Evolutionary conservation across 2,113 vertebrate species (phyloP).

Genomic region (Eleginops maclovinus): DNA sequence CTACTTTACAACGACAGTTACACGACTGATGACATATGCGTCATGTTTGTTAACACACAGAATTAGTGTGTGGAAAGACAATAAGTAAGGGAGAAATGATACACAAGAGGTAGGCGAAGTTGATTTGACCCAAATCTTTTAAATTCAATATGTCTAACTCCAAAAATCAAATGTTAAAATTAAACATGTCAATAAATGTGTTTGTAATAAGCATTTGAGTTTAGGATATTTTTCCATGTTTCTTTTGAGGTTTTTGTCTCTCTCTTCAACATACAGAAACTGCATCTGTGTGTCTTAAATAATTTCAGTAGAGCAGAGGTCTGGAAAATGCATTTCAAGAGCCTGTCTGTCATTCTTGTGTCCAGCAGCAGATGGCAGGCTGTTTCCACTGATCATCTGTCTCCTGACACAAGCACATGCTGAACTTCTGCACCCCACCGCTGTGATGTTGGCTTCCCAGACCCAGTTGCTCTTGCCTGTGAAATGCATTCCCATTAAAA

Average conservation of each 20-base stretch:
- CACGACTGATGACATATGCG: conserved; percentile 63
- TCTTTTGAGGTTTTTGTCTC: not conserved
- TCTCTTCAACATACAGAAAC: not conserved
- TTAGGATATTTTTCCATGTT: not conserved
- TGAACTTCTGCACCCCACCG: conserved; percentile 71
- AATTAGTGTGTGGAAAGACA: conserved; percentile 44
- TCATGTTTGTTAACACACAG: conserved; percentile 64
- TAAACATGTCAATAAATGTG: not conserved
- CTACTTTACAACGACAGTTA: conserved; percentile 75
- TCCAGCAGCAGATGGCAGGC: conserved; percentile 84
- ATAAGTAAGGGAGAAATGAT: conserved; percentile 2
- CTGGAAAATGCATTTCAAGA: not conserved
- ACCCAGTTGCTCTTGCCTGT: conserved; percentile 79
- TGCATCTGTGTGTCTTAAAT: not conserved
- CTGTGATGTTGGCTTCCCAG: conserved; percentile 78
- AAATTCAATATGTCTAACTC: conserved; percentile 10
- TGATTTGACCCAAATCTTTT: conserved; percentile 12
- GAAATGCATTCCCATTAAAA: conserved; percentile 86
- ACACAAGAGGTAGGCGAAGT: not conserved
- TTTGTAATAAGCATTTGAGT: not conserved
- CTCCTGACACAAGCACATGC: conserved; percentile 42
- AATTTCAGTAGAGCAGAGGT: conserved; percentile 15
- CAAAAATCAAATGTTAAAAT: not conserved
- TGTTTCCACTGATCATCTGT: conserved; percentile 79
- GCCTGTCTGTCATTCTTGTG: conserved; percentile 37